A percentile compares a stretch with the other conserved stretches of the same genome.
phyloP scores from a whole-genome alignment of 2,113 vertebrate genomes.

The Bubo bubo region DNA sequence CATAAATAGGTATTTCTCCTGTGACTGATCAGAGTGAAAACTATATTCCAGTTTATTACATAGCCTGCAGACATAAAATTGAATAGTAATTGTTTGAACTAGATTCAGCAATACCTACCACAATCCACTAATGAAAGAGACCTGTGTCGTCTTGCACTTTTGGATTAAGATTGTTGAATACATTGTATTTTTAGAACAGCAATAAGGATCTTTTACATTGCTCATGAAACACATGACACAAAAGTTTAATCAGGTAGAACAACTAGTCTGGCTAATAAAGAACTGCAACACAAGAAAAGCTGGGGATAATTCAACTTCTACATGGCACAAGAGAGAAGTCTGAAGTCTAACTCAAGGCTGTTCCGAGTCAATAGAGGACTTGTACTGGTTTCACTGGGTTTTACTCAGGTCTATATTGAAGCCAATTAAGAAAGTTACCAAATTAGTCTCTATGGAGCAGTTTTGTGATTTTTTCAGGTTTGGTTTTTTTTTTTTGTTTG shows the following conservation, averaged over 20 bases:
- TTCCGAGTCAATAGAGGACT: not conserved
- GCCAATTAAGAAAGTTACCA: not conserved
- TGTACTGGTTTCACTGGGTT: not conserved
- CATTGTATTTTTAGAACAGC: slow-evolving; percentile 56
- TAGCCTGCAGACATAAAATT: slow-evolving; percentile 77
- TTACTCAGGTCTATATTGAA: not conserved
- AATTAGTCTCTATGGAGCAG: not conserved
- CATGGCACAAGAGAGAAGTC: not conserved
- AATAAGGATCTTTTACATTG: not conserved
- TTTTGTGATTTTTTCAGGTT: not conserved
- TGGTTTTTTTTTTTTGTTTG: too few species aligned
- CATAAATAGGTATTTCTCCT: slow-evolving; percentile 74
- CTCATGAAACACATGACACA: not conserved
- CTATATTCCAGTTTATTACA: slow-evolving; percentile 74
- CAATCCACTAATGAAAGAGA: slow-evolving; percentile 75
- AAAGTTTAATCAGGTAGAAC: not conserved
- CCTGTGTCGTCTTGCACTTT: slow-evolving; percentile 85
- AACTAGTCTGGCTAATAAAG: not conserved
- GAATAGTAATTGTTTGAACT: slow-evolving; percentile 82
- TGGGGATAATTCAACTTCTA: not conserved
- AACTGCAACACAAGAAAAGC: not conserved
- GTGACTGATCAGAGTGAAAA: slow-evolving; percentile 72
- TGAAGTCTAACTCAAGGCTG: not conserved
- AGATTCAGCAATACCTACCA: slow-evolving; percentile 81
- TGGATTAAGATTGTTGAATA: slow-evolving; percentile 76